phyloP scores from a whole-genome alignment of 1,140 invertebrate species.

The Habropoda laboriosa region DNA sequence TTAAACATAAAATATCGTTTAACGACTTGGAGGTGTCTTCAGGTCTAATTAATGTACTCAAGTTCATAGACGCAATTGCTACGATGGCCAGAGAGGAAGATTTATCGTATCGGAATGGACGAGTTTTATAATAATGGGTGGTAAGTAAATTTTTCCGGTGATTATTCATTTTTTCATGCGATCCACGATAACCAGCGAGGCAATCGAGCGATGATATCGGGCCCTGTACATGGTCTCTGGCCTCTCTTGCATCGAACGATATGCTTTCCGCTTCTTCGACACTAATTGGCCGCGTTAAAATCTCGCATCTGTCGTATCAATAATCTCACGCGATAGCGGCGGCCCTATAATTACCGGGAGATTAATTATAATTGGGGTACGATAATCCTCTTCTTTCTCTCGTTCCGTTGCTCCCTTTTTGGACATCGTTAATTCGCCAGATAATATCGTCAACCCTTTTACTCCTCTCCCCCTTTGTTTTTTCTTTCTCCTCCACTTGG shows the following conservation, averaged over 20 bases:
- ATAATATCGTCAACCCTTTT: background rate
- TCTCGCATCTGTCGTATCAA: constrained; percentile 45
- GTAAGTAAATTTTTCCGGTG: background rate
- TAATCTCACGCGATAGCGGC: constrained; percentile 44
- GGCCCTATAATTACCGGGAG: constrained; percentile 48
- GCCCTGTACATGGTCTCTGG: no score
- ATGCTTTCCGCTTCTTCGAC: constrained; percentile 45
- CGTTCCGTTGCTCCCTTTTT: background rate
- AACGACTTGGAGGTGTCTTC: no score
- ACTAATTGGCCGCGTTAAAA: constrained; percentile 44
- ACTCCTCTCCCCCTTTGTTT: background rate
- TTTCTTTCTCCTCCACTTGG: no score
- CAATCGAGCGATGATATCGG: constrained; percentile 30
- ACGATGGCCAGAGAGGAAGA: background rate
- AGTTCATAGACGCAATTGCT: background rate
- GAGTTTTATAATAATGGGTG: background rate
- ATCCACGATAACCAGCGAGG: background rate
- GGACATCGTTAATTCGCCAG: background rate
- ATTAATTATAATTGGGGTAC: constrained; percentile 60
- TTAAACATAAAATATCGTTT: no score
- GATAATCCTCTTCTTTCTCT: constrained; percentile 28
- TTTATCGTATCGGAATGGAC: background rate
- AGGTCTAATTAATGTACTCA: background rate
- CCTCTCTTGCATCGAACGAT: constrained; percentile 49
- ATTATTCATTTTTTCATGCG: background rate